Evolutionary conservation across 2,797 vertebrate species (phyloP).

Genomic region (Taeniopygia guttata): DNA sequence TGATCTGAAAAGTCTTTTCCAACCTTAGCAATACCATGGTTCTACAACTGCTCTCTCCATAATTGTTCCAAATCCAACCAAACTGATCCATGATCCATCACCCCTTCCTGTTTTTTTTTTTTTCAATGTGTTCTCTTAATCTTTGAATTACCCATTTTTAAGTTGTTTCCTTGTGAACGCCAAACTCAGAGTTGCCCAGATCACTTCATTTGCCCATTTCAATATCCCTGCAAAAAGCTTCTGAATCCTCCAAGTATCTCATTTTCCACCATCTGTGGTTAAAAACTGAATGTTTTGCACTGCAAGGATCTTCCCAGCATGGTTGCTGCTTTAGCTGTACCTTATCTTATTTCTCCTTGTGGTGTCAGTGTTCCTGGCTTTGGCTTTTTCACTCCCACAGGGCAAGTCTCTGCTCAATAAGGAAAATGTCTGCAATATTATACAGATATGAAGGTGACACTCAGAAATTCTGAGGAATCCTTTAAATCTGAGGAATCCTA

Average conservation of each 20-base stretch:
- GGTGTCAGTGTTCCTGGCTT: neutral
- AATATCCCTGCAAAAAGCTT: neutral
- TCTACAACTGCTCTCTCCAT: neutral
- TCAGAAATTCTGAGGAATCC: neutral
- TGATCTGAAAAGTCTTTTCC: neutral
- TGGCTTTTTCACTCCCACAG: neutral
- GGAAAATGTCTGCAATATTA: neutral
- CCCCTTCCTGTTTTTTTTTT: neutral
- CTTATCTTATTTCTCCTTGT: neutral
- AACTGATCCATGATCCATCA: neutral
- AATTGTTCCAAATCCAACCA: neutral
- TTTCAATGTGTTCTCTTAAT: neutral
- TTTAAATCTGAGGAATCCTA: neutral
- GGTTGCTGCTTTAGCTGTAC: neutral
- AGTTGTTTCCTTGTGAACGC: neutral
- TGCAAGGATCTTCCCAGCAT: neutral
- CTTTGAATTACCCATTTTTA: neutral
- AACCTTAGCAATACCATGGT: fast-evolving
- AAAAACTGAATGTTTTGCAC: neutral
- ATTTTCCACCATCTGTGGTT: neutral
- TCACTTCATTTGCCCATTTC: neutral
- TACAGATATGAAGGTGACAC: neutral
- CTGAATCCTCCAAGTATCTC: neutral
- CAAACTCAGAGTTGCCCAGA: neutral
- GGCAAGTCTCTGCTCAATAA: neutral